Conservation (phyloP, 1,140 invertebrate species). For the Hycleus cichorii region DNA sequence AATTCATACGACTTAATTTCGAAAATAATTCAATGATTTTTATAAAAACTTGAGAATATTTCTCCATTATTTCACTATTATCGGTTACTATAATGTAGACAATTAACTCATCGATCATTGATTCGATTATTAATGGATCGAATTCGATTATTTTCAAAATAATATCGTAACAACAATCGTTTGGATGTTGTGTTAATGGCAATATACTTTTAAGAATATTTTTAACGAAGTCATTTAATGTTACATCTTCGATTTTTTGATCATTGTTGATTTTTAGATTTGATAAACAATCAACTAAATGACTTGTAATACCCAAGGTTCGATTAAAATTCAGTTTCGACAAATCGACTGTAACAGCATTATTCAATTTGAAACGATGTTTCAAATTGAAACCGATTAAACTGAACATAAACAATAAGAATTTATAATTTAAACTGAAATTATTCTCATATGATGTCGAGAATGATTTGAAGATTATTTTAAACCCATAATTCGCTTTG, state of each 20-base stretch:
- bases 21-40: conserved; percentile 31
- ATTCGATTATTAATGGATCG: conserved; percentile 30
- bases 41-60: conserved; percentile 24
- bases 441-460: conserved; percentile 15
- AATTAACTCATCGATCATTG: not conserved
- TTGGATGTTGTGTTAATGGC: conserved; percentile 15
- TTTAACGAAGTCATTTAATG: conserved; percentile 27
- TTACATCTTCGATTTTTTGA: conserved; percentile 16
- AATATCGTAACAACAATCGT: conserved; percentile 23
- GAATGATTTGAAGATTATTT: conserved; percentile 29
- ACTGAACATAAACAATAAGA: conserved; percentile 25
- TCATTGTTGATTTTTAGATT: conserved; percentile 17
- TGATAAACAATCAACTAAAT: conserved; percentile 23
- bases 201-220: conserved; percentile 24
- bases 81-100: too few species aligned
- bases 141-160: conserved; percentile 26
- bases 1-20: conserved; percentile 35
- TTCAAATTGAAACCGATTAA: conserved; percentile 27
- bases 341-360: not conserved
- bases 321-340: too few species aligned
- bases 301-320: conserved; percentile 12
- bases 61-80: not conserved
- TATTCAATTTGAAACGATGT: conserved; percentile 14
- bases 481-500: conserved; percentile 9
- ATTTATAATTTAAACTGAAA: conserved; percentile 23